These are phyloP conservation scores for Gasteruption jaculator DNA, from an alignment of 2,888 invertebrate species.

Conservation along the genomic window DNA sequence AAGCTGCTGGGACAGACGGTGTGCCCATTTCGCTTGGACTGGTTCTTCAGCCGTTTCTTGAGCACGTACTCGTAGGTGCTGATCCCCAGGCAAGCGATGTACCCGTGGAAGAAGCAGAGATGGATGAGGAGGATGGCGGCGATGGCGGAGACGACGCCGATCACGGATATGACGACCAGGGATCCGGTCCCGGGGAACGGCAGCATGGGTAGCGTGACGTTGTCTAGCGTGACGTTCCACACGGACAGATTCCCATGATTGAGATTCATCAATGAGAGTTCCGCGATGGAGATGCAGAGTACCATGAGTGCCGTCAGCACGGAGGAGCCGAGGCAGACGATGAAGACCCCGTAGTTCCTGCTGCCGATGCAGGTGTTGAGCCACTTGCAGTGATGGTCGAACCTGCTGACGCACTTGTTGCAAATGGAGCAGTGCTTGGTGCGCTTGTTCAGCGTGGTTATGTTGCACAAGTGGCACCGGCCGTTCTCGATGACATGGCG, in stretches of 20 bases:
- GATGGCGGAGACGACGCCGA: slow-evolving; percentile 69
- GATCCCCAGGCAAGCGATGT: slow-evolving; percentile 77
- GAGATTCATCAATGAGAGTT: slow-evolving; percentile 57
- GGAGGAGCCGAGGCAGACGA: slow-evolving; percentile 76
- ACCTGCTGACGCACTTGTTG: slow-evolving; percentile 93
- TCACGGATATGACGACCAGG: slow-evolving; percentile 46
- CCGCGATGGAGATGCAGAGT: slow-evolving; percentile 65
- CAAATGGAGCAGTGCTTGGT: slow-evolving; percentile 96
- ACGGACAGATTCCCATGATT: slow-evolving; percentile 5
- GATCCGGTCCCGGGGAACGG: slow-evolving; percentile 50
- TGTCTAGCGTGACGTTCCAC: slow-evolving; percentile 32
- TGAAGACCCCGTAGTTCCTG: slow-evolving; percentile 82
- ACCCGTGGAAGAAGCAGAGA: slow-evolving; percentile 83
- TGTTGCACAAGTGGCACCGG: slow-evolving; percentile 88
- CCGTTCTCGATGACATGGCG: slow-evolving; percentile 94
- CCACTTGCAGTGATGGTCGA: slow-evolving; percentile 99
- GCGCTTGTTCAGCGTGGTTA: slow-evolving; percentile 67
- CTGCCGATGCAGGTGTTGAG: slow-evolving; percentile 94
- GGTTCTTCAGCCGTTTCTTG: slow-evolving; percentile 35
- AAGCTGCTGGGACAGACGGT: slow-evolving; percentile 14
- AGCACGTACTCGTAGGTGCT: slow-evolving; percentile 89
- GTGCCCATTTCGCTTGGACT: slow-evolving; percentile 4
- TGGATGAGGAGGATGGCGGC: slow-evolving; percentile 76
- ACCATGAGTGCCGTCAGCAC: slow-evolving; percentile 69
- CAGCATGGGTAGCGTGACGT: slow-evolving; percentile 25